These are phyloP conservation scores for Chinchilla lanigera DNA, from an alignment of 2,113 vertebrate species.

Conservation along the genomic window DNA sequence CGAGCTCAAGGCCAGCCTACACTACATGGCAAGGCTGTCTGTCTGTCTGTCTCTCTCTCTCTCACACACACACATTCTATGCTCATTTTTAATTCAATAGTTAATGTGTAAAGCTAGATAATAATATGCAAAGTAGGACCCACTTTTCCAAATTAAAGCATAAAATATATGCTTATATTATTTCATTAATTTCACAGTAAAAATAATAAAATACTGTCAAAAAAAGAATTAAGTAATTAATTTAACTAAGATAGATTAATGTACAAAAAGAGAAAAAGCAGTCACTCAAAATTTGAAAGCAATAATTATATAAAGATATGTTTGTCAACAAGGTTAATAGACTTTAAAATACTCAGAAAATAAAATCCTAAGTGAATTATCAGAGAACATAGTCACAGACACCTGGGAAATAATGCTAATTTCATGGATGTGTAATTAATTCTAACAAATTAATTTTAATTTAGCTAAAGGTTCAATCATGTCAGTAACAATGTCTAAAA, in stretches of 20 bases:
- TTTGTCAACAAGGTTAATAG: neutral
- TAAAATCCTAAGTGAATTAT: neutral
- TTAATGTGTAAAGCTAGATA: neutral
- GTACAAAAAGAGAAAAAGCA: neutral
- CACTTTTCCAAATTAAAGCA: neutral
- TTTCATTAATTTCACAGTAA: neutral
- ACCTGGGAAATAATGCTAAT: neutral
- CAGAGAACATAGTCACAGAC: neutral
- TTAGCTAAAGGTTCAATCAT: neutral
- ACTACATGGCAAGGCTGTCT: neutral
- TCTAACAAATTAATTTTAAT: neutral
- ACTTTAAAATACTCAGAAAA: neutral
- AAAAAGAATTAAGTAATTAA: too few relatives aligned
- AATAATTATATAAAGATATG: neutral
- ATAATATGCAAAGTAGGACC: neutral
- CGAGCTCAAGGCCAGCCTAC: neutral
- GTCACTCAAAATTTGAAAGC: too few relatives aligned
- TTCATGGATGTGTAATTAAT: neutral
- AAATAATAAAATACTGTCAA: neutral
- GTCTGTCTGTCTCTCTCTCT: too few relatives aligned
- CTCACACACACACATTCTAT: neutral
- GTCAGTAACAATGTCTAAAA: neutral
- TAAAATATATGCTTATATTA: neutral
- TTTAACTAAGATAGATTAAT: neutral
- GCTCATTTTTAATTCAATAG: neutral